Percentiles rank a stretch among this genome's conserved stretches.
Evolutionary conservation across 2,888 invertebrate genomes (phyloP).

Genomic region (Ferdinandea cuprea): DNA sequence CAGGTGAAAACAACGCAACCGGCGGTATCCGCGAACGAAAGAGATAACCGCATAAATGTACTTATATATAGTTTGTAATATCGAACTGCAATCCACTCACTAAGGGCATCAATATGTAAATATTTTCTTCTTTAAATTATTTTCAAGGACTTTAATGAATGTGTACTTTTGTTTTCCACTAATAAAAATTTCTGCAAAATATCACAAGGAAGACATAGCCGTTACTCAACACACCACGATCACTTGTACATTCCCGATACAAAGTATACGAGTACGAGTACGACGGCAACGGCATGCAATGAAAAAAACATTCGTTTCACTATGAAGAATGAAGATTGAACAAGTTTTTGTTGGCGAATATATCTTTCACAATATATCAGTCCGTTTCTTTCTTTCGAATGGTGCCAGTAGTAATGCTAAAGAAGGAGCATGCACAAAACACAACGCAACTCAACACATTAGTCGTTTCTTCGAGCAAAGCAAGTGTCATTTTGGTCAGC

Average conservation of each 20-base stretch:
- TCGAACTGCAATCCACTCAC: slow-evolving; percentile 36
- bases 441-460: neutral
- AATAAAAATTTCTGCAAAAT: slow-evolving; percentile 13
- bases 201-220: slow-evolving; percentile 11
- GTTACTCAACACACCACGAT: slow-evolving; percentile 26
- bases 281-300: slow-evolving; percentile 12
- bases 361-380: neutral
- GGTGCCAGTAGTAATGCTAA: neutral
- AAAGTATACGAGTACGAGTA: neutral
- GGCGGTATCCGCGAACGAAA: slow-evolving; percentile 49
- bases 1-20: slow-evolving; percentile 69
- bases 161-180: slow-evolving; percentile 23
- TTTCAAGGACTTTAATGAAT: neutral
- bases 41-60: slow-evolving; percentile 46
- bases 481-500: slow-evolving; percentile 69
- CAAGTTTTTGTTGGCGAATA: slow-evolving; percentile 35
- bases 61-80: slow-evolving; percentile 18
- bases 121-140: slow-evolving; percentile 14
- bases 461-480: slow-evolving; percentile 27
- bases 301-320: slow-evolving; percentile 22
- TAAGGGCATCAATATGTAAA: slow-evolving; percentile 40
- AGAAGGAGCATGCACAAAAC: slow-evolving; percentile 27
- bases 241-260: neutral
- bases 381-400: slow-evolving; percentile 15
- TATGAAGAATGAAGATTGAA: too few species aligned